A percentile compares a stretch with the other conserved stretches of the same genome.
These are phyloP conservation scores for Atta cephalotes DNA, from an alignment of 1,140 invertebrate species.

Conservation along the genomic window DNA sequence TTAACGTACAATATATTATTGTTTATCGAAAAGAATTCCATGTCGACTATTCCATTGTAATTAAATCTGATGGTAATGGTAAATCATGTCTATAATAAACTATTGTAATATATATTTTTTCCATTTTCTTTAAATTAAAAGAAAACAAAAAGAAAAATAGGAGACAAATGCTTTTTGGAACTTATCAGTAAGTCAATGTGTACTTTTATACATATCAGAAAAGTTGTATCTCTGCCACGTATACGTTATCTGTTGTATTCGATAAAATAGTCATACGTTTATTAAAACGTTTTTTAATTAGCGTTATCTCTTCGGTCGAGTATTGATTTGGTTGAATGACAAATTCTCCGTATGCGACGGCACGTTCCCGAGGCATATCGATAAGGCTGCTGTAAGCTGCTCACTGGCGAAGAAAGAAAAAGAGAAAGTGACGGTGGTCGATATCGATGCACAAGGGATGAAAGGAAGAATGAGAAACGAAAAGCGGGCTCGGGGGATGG, in stretches of 20 bases:
- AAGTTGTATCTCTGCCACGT: neutral
- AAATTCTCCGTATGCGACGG: constrained; percentile 64
- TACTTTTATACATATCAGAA: neutral
- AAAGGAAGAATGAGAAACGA: constrained; percentile 66
- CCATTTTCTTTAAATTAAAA: neutral
- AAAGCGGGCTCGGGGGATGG: constrained; percentile 60
- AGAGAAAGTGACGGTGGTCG: constrained; percentile 22
- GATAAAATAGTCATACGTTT: constrained; percentile 7
- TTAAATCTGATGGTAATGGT: no score
- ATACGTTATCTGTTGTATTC: neutral
- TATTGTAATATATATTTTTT: neutral
- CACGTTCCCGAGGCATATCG: constrained; percentile 56
- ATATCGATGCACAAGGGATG: constrained; percentile 64
- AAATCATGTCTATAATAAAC: neutral
- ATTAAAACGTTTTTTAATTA: constrained; percentile 61
- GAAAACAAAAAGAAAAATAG: neutral
- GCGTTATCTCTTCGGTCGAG: constrained; percentile 64
- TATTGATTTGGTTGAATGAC: constrained; percentile 53
- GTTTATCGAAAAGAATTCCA: no score
- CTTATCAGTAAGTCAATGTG: neutral
- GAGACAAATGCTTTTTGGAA: neutral
- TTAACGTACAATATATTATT: no score
- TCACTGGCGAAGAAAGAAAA: neutral
- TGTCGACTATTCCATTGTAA: no score
- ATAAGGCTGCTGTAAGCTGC: constrained; percentile 61